These are phyloP conservation scores for Atherinosoma microstoma DNA, from an alignment of 2,797 vertebrate genomes.

Conservation along the genomic window DNA sequence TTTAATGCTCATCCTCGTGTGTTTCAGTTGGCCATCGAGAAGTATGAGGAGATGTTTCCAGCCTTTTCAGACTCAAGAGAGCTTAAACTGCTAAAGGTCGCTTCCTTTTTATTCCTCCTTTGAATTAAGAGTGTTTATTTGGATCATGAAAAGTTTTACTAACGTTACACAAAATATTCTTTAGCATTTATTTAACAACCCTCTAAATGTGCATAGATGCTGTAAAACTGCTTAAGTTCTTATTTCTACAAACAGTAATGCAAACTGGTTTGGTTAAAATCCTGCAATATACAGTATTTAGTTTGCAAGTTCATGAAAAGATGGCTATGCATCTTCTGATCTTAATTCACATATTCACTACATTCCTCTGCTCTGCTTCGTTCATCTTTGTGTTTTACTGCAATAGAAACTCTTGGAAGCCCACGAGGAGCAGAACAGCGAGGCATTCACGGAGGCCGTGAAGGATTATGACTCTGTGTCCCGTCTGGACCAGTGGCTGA, in stretches of 20 bases:
- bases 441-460: conserved; percentile 96
- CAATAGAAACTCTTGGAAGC: conserved; percentile 95
- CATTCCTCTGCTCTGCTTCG: no score
- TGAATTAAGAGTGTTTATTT: neutral
- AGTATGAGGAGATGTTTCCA: conserved; percentile 97
- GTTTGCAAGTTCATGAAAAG: no score
- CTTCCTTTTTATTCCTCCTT: neutral
- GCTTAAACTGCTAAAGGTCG: conserved; percentile 88
- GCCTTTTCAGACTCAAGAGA: conserved; percentile 95
- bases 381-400: neutral
- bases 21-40: conserved; percentile 91
- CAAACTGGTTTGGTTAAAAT: neutral
- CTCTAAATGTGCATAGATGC: neutral
- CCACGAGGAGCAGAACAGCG: conserved; percentile 97
- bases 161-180: neutral
- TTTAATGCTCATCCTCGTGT: neutral
- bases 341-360: no score
- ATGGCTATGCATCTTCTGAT: no score
- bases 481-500: conserved; percentile 97
- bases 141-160: neutral
- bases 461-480: conserved; percentile 98
- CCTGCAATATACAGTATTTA: no score
- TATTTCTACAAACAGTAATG: neutral
- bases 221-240: neutral
- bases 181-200: neutral